Conservation (phyloP, 2,797 vertebrate species). For the Labroides dimidiatus region DNA sequence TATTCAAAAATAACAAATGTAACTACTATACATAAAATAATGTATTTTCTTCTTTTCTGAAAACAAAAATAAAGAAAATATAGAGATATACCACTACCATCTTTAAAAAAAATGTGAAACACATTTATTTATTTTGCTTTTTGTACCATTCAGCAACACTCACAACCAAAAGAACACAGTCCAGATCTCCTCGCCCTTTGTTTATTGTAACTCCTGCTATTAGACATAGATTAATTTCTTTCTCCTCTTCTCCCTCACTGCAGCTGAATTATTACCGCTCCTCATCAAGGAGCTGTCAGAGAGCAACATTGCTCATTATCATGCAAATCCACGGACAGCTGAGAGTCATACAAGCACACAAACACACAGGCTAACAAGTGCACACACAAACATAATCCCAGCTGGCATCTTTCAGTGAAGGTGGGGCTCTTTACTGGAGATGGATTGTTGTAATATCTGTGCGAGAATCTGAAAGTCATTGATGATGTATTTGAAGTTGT, state of each 20-base stretch:
- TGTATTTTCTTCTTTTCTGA: too few relatives aligned
- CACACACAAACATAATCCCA: slow-evolving; percentile 40
- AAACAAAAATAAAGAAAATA: too few relatives aligned
- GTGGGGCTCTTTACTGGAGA: slow-evolving; percentile 25
- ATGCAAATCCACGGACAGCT: slow-evolving; percentile 61
- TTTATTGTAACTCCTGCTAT: slow-evolving; percentile 10
- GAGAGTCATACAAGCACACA: slow-evolving; percentile 21
- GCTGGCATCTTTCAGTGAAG: slow-evolving; percentile 47
- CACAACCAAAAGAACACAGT: slow-evolving; percentile 10
- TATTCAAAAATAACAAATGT: too few relatives aligned
- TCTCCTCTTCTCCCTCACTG: slow-evolving; percentile 17
- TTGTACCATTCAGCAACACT: background rate
- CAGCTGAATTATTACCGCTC: slow-evolving; percentile 45
- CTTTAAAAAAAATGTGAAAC: too few relatives aligned
- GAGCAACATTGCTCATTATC: slow-evolving; percentile 57
- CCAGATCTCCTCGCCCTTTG: background rate
- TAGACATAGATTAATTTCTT: slow-evolving; percentile 28
- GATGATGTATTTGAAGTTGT: background rate
- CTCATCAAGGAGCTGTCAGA: slow-evolving; percentile 49
- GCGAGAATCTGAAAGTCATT: slow-evolving; percentile 48
- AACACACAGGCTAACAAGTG: background rate
- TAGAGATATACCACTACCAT: too few relatives aligned
- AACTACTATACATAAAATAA: too few relatives aligned
- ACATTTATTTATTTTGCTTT: too few relatives aligned
- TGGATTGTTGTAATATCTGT: slow-evolving; percentile 60